Evolutionary conservation across 1,140 invertebrate genomes (phyloP), one percentile per base, ranked within the genome.

Genomic region (Achroia grisella): DNA sequence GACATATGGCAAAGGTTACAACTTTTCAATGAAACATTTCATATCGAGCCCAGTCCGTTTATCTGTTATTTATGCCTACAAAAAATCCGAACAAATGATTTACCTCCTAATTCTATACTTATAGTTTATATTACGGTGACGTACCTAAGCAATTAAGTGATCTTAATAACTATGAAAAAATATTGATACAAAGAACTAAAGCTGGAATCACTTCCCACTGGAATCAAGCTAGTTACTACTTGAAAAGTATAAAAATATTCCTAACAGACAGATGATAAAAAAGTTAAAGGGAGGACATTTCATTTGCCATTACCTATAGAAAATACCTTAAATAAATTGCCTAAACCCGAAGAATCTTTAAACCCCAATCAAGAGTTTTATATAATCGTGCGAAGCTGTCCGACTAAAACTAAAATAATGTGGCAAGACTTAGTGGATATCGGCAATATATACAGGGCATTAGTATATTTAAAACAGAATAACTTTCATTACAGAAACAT

Each of bases 231-330:
- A 8, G 48, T 57, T 4, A 49, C 44, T n/a, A 59, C n/a, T n/a
- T n/a, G n/a, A n/a, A n/a, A n/a, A n/a, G n/a, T n/a, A 48, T 28
- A 52, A 54, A 48, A 11, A 34, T 48, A 39, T 54, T 35, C 51
- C 50, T 23, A 37, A 59, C 35, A 36, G 17, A n/a, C 27, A 57
- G 0, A 52, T 48, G 50, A 31, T 46, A 27, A 49, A 52, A 31
- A 52, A 46, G 45, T 53, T 34, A 56, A 62, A 51, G 49, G 54
- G 36, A 39, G 50, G 43, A 56, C 58, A 39, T 62, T 53, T n/a
- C n/a, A n/a, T n/a, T n/a, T n/a, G n/a, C n/a, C n/a, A n/a, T n/a
- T n/a, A n/a, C n/a, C n/a, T n/a, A n/a, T n/a, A n/a, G n/a, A n/a
- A n/a, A n/a, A n/a, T n/a, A n/a, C n/a, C n/a, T n/a, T n/a, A n/a